A percentile compares a stretch with the other conserved stretches of the same genome.
phyloP scores from a whole-genome alignment of 2,888 invertebrate genomes.

The Blera fallax region DNA sequence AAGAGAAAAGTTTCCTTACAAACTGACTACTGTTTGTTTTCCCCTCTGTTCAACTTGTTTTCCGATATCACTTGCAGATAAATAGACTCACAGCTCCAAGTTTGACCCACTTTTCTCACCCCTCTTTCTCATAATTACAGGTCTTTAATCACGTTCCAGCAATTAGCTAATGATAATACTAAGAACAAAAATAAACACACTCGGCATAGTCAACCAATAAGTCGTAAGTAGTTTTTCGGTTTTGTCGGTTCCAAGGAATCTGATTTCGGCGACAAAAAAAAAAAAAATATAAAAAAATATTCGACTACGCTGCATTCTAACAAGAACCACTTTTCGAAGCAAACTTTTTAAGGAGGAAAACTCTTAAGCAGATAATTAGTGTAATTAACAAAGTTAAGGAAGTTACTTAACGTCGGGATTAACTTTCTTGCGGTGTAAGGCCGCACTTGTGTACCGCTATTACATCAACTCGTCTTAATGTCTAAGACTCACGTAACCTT shows the following conservation, averaged over 20 bases:
- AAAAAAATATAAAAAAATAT: constrained; percentile 7
- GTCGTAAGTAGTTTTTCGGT: constrained; percentile 35
- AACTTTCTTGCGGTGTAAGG: constrained; percentile 43
- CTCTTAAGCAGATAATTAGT: constrained; percentile 76
- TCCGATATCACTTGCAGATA: constrained; percentile 58
- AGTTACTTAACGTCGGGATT: constrained; percentile 66
- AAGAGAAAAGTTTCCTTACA: constrained; percentile 8
- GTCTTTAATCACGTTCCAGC: constrained; percentile 65
- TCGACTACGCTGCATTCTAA: neutral
- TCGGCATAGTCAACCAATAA: constrained; percentile 26
- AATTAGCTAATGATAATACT: constrained; percentile 65
- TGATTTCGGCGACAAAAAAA: constrained; percentile 35
- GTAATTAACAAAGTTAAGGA: constrained; percentile 74
- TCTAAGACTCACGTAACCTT: constrained; percentile 34
- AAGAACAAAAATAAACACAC: constrained; percentile 33
- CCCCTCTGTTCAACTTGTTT: constrained; percentile 37
- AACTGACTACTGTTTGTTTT: neutral
- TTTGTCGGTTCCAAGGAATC: constrained; percentile 15
- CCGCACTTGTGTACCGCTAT: constrained; percentile 38
- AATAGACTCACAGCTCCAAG: constrained; percentile 22
- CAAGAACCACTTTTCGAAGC: constrained; percentile 5
- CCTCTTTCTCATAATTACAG: constrained; percentile 36
- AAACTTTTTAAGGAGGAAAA: constrained; percentile 38
- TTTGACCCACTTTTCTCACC: constrained; percentile 56
- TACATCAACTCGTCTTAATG: constrained; percentile 39